Evolutionary conservation across 2,113 vertebrate species (phyloP).

Genomic region (Daphoenositta chrysoptera): DNA sequence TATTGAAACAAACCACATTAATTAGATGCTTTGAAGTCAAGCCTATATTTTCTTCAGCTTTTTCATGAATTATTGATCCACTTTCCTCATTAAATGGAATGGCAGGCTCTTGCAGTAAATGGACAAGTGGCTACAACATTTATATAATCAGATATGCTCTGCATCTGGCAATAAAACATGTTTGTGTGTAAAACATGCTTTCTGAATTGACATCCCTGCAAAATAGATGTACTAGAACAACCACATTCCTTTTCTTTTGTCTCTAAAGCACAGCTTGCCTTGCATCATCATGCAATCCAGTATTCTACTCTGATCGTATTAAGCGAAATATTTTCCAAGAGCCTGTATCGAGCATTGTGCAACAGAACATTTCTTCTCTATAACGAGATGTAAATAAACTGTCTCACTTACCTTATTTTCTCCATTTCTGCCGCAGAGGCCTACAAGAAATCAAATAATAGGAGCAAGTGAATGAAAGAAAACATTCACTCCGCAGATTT

Average conservation of each 20-base stretch:
- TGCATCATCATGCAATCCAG: neutral
- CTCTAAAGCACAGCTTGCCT: conserved; percentile 26
- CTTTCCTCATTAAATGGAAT: conserved; percentile 35
- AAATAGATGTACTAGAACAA: conserved; percentile 17
- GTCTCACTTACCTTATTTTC: conserved; percentile 83
- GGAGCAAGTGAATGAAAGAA: conserved; percentile 71
- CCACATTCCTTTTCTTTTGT: conserved; percentile 38
- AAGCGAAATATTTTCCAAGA: conserved; percentile 7
- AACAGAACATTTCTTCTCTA: conserved; percentile 23
- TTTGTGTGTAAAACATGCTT: conserved; percentile 28
- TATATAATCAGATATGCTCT: conserved; percentile 43
- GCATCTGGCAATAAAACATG: conserved; percentile 18
- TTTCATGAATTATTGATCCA: conserved; percentile 62
- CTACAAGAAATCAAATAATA: conserved; percentile 78
- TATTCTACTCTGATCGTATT: neutral
- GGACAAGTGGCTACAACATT: conserved; percentile 52
- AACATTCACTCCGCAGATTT: conserved; percentile 61
- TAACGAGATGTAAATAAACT: conserved; percentile 58
- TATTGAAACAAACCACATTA: conserved; percentile 55
- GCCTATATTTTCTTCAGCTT: conserved; percentile 49
- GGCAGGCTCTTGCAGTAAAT: conserved; percentile 51
- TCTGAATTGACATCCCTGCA: conserved; percentile 12
- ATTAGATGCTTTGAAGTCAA: conserved; percentile 62
- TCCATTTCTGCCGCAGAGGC: conserved; percentile 83
- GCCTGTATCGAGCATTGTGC: neutral